Base-by-base conservation (phyloP, 2,888 invertebrate genomes). In the Plebejus anna region DNA sequence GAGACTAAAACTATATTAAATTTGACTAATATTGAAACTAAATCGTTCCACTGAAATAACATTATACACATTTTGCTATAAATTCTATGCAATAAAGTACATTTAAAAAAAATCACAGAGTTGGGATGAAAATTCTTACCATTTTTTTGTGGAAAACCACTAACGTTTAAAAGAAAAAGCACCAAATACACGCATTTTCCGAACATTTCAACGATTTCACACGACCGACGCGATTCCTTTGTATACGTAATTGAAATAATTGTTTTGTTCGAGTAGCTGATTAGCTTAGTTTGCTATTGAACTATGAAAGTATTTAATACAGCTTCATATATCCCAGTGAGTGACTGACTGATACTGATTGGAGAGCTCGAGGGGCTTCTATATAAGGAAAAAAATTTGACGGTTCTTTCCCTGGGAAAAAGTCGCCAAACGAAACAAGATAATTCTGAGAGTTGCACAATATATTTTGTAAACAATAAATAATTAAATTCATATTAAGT, bases 391-490 rank as follows among this genome's bases (percentile, higher is more conserved):
- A 13, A 0, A 0, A 32, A 13, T 66, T 66, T 66, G 13, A 66
- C 66, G 66, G 66, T 66, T 66, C 32, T 66, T 66, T 66, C 66
- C 66, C 66, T 11, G 13, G 66, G 32, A 32, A 28, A 66, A 32
- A 66, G 22, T 32, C 66, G 32, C 13, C 1, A 66, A 32, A 66
- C 13, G 32, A 66, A 66, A 32, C 22, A 22, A 22, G 22, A 22
- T 22, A 22, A 22, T 22, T 22, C 22, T 22, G 22, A 36, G 13
- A 66, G 28, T 5, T 32, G 1, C 66, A 13, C 4, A 66, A 66
- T 66, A 32, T 13, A 22, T 2, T 22, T 61, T 32, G 13, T 66
- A 36, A 32, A 16, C 61, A 61, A 61, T 11, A 61, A 61, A 11
- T 6, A n/a, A 9, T 28, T 61, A 11, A 3, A 9, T 61, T 61